These are phyloP conservation scores for Oscheius sp. DNA, from an alignment of 2,888 invertebrate species.

Conservation along the genomic window DNA sequence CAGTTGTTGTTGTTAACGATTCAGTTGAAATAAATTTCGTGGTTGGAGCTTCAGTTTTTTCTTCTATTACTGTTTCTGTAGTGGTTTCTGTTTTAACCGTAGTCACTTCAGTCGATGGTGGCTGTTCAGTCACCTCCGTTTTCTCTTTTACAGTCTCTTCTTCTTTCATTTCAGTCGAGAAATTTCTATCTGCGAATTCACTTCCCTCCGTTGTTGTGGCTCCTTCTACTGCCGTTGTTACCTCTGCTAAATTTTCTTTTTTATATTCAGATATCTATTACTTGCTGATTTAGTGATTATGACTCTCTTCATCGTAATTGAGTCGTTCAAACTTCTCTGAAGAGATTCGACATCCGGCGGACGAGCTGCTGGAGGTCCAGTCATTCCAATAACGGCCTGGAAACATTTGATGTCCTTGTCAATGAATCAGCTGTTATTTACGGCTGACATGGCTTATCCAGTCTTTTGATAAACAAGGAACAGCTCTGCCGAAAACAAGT, in stretches of 20 bases:
- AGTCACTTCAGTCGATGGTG: not conserved
- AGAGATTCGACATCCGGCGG: slow-evolving; percentile 21
- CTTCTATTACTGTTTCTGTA: not conserved
- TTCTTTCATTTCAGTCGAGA: not conserved
- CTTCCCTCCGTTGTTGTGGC: not conserved
- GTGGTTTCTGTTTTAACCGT: not conserved
- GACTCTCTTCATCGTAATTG: not conserved
- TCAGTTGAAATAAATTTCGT: not conserved
- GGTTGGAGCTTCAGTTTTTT: not conserved
- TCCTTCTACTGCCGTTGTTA: not conserved
- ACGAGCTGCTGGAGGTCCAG: slow-evolving; percentile 17
- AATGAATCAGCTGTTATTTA: too few species aligned
- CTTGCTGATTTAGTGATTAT: slow-evolving; percentile 17
- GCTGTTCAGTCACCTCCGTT: not conserved
- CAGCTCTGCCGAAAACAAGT: too few species aligned
- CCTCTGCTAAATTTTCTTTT: not conserved
- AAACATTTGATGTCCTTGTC: not conserved
- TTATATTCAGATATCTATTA: not conserved
- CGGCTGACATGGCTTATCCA: too few species aligned
- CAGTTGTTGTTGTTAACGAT: not conserved
- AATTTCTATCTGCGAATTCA: slow-evolving; percentile 20
- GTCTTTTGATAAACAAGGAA: too few species aligned
- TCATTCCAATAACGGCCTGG: not conserved
- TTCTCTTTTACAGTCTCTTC: not conserved
- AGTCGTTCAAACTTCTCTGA: slow-evolving; percentile 2